These are phyloP conservation scores for Aspidapion aeneum DNA, from an alignment of 2,888 invertebrate species.

Conservation along the genomic window DNA sequence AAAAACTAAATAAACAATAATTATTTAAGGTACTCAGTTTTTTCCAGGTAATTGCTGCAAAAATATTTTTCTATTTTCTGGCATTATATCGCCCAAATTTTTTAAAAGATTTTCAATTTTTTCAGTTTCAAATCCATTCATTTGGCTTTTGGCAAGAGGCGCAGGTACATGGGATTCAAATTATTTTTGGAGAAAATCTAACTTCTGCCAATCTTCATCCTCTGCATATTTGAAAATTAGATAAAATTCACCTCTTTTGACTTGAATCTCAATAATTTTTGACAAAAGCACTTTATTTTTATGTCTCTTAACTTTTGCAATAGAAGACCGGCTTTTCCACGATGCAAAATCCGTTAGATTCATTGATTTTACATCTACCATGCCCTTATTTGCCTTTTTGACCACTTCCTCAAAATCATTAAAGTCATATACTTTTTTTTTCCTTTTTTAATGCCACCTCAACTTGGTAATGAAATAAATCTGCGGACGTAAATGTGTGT, in stretches of 20 bases:
- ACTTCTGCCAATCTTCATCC: too few species aligned
- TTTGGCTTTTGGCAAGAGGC: too few species aligned
- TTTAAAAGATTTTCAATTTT: too few species aligned
- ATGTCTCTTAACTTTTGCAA: slow-evolving; percentile 2
- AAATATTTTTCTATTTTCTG: too few species aligned
- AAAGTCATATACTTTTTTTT: background rate
- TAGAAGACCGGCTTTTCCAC: slow-evolving; percentile 8
- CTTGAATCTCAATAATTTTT: slow-evolving; percentile 8
- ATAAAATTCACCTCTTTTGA: slow-evolving; percentile 1
- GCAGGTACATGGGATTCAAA: too few species aligned
- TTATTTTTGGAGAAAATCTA: too few species aligned
- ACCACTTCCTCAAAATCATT: slow-evolving; percentile 10
- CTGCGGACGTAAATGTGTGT: background rate
- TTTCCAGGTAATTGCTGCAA: too few species aligned
- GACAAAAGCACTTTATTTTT: slow-evolving; percentile 8
- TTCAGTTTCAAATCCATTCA: too few species aligned
- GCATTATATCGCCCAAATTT: too few species aligned
- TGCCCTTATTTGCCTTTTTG: slow-evolving; percentile 8
- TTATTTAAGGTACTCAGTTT: background rate
- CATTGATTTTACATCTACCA: slow-evolving; percentile 10
- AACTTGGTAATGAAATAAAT: slow-evolving; percentile 12
- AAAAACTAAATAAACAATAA: background rate
- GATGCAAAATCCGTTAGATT: slow-evolving; percentile 6
- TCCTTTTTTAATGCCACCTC: slow-evolving; percentile 5
- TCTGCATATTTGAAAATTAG: background rate